Evolutionary conservation across 92 coral and sea anemone species (phyloP).

Genomic region (Scolanthus callimorphus): DNA sequence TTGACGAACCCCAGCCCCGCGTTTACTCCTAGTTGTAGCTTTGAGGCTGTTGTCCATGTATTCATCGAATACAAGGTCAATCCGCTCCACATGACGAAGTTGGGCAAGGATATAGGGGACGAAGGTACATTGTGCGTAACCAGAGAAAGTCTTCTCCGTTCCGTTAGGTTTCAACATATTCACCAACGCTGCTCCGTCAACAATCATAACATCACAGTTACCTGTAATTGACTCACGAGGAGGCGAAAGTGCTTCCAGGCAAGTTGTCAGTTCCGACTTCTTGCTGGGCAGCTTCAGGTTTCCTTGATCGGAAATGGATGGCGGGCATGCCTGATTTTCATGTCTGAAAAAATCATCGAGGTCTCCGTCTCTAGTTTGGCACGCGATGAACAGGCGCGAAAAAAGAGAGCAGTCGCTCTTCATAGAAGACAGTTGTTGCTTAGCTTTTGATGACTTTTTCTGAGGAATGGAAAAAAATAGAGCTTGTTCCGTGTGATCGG

Average conservation of each 20-base stretch:
- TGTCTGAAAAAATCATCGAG: slow-evolving; percentile 40
- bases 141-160: slow-evolving; percentile 31
- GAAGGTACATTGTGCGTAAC: slow-evolving; percentile 44
- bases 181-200: slow-evolving; percentile 41
- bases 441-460: too few species aligned
- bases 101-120: slow-evolving; percentile 48
- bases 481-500: too few species aligned
- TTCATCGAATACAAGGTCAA: slow-evolving; percentile 65
- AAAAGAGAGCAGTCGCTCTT: too few species aligned
- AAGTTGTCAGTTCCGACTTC: too few species aligned
- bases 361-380: slow-evolving; percentile 44
- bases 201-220: slow-evolving; percentile 30
- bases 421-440: too few species aligned
- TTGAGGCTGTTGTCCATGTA: slow-evolving; percentile 49
- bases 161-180: slow-evolving; percentile 43
- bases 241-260: too few species aligned
- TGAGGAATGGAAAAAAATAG: too few species aligned
- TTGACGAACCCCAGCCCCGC: slow-evolving; percentile 26
- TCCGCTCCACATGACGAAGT: slow-evolving; percentile 39
- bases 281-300: slow-evolving; percentile 36
- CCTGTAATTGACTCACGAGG: slow-evolving; percentile 21
- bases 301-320: slow-evolving; percentile 33
- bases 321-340: slow-evolving; percentile 36
- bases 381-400: slow-evolving; percentile 21
- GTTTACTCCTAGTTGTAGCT: slow-evolving; percentile 43